phyloP scores from a whole-genome alignment of 2,888 invertebrate genomes.

The Dryomyza anilis region DNA sequence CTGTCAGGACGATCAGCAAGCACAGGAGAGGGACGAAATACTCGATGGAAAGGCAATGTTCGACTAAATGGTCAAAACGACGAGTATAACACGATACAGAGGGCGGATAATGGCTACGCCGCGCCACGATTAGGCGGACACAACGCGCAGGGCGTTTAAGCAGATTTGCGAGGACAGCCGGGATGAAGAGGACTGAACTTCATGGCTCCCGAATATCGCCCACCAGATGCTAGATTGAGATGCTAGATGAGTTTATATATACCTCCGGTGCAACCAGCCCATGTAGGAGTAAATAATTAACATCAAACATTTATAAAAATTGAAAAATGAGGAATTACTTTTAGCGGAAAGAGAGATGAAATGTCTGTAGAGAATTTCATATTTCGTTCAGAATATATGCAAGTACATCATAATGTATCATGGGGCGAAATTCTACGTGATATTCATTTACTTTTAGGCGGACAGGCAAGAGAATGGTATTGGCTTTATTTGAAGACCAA shows the following conservation, averaged over 20 bases:
- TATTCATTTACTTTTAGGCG: background rate
- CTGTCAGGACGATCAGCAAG: no score
- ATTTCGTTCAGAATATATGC: background rate
- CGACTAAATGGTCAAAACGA: background rate
- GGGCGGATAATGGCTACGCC: background rate
- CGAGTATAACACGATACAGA: background rate
- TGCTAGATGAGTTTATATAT: background rate
- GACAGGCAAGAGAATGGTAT: conserved; percentile 1
- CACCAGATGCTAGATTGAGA: background rate
- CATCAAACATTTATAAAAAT: background rate
- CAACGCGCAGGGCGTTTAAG: background rate
- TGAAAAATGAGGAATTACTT: background rate
- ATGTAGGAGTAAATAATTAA: background rate
- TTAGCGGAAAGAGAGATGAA: background rate
- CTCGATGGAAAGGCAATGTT: background rate
- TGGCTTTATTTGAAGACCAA: background rate
- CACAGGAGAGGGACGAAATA: background rate
- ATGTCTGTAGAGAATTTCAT: conserved; percentile 10
- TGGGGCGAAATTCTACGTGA: conserved; percentile 1
- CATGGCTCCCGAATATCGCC: background rate
- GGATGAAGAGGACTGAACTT: background rate
- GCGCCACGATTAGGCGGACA: background rate
- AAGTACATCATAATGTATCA: background rate
- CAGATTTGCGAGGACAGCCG: background rate
- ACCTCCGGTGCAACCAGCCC: background rate